A percentile compares a stretch with the other conserved stretches of the same genome.
phyloP scores from a whole-genome alignment of 2,113 vertebrate species.

The Charadrius vociferus region DNA sequence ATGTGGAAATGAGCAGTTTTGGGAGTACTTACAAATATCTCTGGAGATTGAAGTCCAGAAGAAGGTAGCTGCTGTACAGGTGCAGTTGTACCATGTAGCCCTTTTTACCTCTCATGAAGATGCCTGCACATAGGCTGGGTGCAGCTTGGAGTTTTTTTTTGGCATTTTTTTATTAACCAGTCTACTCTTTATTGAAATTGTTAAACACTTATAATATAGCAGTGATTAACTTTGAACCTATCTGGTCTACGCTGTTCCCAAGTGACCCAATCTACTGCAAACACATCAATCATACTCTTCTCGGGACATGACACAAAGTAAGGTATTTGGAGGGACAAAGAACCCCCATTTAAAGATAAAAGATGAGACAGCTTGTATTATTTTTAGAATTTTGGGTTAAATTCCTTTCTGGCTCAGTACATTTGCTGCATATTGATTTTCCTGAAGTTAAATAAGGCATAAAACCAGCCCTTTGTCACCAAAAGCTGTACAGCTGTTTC shows the following conservation, averaged over 20 bases:
- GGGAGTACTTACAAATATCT: background rate
- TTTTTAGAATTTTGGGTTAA: background rate
- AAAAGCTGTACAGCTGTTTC: constrained; percentile 53
- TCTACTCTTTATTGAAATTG: background rate
- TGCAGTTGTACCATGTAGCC: background rate
- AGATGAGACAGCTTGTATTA: background rate
- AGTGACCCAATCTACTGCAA: background rate
- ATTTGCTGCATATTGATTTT: constrained; percentile 8
- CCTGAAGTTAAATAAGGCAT: constrained; percentile 11
- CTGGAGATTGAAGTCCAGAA: background rate
- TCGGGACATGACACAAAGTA: background rate
- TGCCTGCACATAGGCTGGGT: background rate
- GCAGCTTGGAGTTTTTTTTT: background rate
- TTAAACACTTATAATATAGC: background rate
- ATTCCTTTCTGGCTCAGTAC: background rate
- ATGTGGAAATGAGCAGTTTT: background rate
- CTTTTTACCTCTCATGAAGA: background rate
- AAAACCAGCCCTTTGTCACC: constrained; percentile 28
- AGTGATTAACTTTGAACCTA: background rate
- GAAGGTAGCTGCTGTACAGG: background rate
- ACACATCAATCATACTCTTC: background rate
- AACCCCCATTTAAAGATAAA: background rate
- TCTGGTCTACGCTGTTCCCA: background rate
- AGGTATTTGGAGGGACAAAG: background rate
- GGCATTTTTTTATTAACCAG: background rate